Evolutionary conservation across 2,888 invertebrate genomes (phyloP), one percentile per base, ranked within the genome.

Genomic region (Volucella bombylans): DNA sequence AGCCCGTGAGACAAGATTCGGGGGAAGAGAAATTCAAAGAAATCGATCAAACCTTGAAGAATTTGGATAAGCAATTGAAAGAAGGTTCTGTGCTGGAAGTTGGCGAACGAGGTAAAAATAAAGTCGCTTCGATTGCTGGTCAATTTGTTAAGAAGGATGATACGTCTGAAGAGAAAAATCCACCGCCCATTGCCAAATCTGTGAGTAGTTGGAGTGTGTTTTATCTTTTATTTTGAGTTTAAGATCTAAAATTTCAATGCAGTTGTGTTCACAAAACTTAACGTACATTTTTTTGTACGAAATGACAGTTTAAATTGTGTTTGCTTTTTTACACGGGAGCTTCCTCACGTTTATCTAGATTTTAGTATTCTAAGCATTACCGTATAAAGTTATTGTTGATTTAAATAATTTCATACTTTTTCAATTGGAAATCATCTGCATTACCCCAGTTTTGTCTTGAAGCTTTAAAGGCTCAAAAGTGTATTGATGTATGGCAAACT

Each of bases 71-170:
- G 89, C 95, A 95, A 91, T 92, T 96, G 86, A 95, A 95, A 91
- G 96, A 97, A 93, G 97, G 97, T 89, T 94, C 94, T 87, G 92
- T 94, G 62, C 92, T 96, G 87, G 95, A 95, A 88, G 91, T 92
- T 89, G 93, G 95, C 39, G 93, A 92, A 89, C 91, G 93, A 31
- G 95, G 95, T 62, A 93, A 93, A 87, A 96, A 95, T 90, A 96
- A 96, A 92, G 97, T 97, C 10, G 97, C 97, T 47, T 95, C 95
- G 73, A 95, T 97, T 92, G 97, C 97, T n/a, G 96, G 96, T 90
- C 94, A 97, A 89, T 94, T 96, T 89, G 90, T 89, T 2, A 92
- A 92, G 81, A 92, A 92, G 89, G 92, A 92, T 41, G 92, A 91
- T 67, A 88, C 89, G 55, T 90, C 90, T 65, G 92, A 92, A 67